Evolutionary conservation across 2,113 vertebrate genomes (phyloP).

Genomic region (Saiga tatarica): DNA sequence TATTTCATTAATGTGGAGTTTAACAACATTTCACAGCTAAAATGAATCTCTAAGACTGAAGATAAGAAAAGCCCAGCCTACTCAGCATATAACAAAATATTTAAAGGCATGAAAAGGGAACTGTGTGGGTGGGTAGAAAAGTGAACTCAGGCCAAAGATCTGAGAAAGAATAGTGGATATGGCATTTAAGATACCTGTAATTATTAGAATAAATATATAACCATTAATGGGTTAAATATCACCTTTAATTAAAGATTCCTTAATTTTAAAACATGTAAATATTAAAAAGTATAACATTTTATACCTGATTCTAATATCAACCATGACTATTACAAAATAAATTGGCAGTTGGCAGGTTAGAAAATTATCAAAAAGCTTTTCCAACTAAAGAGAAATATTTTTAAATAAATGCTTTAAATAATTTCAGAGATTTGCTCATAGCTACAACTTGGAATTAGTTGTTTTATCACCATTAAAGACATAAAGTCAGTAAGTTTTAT

Average conservation of each 20-base stretch:
- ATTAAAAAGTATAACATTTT: not conserved
- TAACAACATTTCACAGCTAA: not conserved
- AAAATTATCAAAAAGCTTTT: not conserved
- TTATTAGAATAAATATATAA: not conserved
- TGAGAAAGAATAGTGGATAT: not conserved
- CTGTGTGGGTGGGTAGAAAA: not conserved
- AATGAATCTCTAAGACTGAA: not conserved
- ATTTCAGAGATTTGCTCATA: not conserved
- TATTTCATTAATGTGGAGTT: not conserved
- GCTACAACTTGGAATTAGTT: not conserved
- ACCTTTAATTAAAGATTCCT: not conserved
- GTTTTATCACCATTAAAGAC: not conserved
- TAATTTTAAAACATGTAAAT: conserved; percentile 1
- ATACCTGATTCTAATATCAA: not conserved
- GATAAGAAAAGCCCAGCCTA: not conserved
- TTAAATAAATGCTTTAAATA: not conserved
- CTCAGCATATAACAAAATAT: not conserved
- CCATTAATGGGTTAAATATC: not conserved
- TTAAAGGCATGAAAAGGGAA: not conserved
- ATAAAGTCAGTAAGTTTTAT: not conserved
- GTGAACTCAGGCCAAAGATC: not conserved
- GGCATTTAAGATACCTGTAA: not conserved
- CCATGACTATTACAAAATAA: not conserved
- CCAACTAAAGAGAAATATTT: not conserved
- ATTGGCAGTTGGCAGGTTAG: not conserved